These are phyloP conservation scores for Euplagia quadripunctaria DNA, from an alignment of 2,888 invertebrate genomes.

Conservation along the genomic window DNA sequence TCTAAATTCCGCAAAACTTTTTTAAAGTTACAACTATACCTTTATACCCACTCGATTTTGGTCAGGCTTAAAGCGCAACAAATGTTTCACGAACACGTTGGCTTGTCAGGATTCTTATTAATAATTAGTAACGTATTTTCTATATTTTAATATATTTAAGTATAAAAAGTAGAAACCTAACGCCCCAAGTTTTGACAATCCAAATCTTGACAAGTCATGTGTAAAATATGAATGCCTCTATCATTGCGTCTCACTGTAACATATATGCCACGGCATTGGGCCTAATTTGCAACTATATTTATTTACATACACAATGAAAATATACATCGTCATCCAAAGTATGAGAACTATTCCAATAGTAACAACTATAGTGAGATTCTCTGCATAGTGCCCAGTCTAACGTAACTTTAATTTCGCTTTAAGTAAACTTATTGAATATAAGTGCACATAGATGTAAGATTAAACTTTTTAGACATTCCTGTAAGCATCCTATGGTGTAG, in stretches of 20 bases:
- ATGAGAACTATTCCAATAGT: slow-evolving; percentile 7
- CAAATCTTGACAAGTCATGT: slow-evolving; percentile 35
- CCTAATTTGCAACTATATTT: neutral
- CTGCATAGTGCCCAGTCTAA: slow-evolving; percentile 24
- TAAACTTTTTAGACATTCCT: slow-evolving; percentile 66
- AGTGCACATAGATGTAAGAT: slow-evolving; percentile 56
- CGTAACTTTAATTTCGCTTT: slow-evolving; percentile 53
- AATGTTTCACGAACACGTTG: slow-evolving; percentile 9
- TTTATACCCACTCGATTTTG: neutral
- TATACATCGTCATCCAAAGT: slow-evolving; percentile 5
- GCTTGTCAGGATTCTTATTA: slow-evolving; percentile 34
- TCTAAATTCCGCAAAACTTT: neutral
- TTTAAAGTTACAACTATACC: neutral
- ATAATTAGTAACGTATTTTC: slow-evolving; percentile 4
- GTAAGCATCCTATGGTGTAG: slow-evolving; percentile 55
- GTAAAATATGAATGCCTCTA: slow-evolving; percentile 32
- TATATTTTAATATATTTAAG: slow-evolving; percentile 37
- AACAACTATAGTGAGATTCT: slow-evolving; percentile 32
- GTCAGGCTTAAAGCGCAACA: neutral
- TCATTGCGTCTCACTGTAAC: slow-evolving; percentile 33
- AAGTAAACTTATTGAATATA: slow-evolving; percentile 56
- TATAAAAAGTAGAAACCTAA: slow-evolving; percentile 29
- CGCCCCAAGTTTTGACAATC: slow-evolving; percentile 41
- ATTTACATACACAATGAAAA: neutral
- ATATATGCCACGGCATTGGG: slow-evolving; percentile 16